A percentile compares a stretch with the other conserved stretches of the same genome.
Conservation (phyloP, 2,888 invertebrate genomes). For the Melanostoma scalare region DNA sequence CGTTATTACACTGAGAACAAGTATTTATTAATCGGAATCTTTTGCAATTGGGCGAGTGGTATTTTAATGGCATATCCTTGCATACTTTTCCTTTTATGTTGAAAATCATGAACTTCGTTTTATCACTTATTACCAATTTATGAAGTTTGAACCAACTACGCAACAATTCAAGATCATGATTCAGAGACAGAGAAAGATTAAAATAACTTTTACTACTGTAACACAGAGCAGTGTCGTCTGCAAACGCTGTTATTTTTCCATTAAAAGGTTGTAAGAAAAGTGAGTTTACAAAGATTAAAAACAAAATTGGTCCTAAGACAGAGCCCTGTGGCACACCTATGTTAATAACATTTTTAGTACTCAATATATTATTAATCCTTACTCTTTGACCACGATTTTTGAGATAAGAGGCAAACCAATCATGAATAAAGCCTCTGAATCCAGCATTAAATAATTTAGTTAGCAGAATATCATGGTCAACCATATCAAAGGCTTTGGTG, state of each 20-base stretch:
- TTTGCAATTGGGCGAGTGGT: neutral
- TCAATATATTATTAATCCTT: slow-evolving; percentile 1
- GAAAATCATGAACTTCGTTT: slow-evolving; percentile 5
- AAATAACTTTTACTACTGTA: slow-evolving; percentile 3
- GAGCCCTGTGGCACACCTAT: slow-evolving; percentile 39
- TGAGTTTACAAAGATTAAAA: slow-evolving; percentile 23
- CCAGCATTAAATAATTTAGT: slow-evolving; percentile 27
- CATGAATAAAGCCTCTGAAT: slow-evolving; percentile 24
- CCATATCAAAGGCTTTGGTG: slow-evolving; percentile 34
- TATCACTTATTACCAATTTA: slow-evolving; percentile 8
- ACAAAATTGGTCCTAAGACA: slow-evolving; percentile 28
- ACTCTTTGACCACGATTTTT: slow-evolving; percentile 26
- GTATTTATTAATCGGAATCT: neutral
- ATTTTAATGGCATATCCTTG: neutral
- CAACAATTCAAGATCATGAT: neutral
- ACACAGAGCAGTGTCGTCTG: neutral
- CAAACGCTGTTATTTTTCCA: slow-evolving; percentile 34
- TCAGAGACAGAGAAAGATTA: neutral
- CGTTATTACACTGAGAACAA: neutral
- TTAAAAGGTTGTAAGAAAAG: slow-evolving; percentile 3
- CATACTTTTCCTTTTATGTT: neutral
- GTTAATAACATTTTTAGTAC: neutral
- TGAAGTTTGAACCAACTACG: slow-evolving; percentile 10
- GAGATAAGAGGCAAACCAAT: slow-evolving; percentile 35
- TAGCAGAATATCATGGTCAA: slow-evolving; percentile 19